Percentiles rank a stretch among this genome's conserved stretches.
phyloP scores from a whole-genome alignment of 1,140 invertebrate species.

The Meteorus sp. region DNA sequence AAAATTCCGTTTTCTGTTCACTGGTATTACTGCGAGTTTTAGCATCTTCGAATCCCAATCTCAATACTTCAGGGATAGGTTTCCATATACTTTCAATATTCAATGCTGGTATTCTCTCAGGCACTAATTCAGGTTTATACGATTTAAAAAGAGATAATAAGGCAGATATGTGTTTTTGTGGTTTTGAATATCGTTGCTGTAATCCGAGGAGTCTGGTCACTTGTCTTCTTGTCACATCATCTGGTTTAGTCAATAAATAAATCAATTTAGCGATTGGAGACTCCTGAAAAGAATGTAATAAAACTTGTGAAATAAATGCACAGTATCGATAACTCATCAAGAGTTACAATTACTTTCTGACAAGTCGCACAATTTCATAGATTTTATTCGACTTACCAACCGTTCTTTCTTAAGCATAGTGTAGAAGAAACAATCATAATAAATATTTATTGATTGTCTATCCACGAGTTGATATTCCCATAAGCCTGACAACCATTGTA shows the following conservation, averaged over 20 bases:
- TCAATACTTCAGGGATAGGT: slow-evolving; percentile 43
- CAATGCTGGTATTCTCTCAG: slow-evolving; percentile 48
- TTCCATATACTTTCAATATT: slow-evolving; percentile 53
- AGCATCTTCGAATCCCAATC: slow-evolving; percentile 41
- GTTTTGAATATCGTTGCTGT: slow-evolving; percentile 30
- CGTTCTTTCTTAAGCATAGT: slow-evolving; percentile 38
- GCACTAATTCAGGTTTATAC: slow-evolving; percentile 56
- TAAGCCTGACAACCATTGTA: slow-evolving; percentile 50
- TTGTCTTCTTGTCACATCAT: slow-evolving; percentile 51
- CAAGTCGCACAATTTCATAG: slow-evolving; percentile 41
- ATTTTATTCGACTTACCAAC: too few species aligned
- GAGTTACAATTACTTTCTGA: not conserved
- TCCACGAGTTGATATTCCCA: slow-evolving; percentile 47
- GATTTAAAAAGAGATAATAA: slow-evolving; percentile 55
- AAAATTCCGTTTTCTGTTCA: slow-evolving; percentile 21
- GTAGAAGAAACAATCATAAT: slow-evolving; percentile 47
- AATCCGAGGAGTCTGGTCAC: slow-evolving; percentile 39
- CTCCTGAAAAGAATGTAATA: slow-evolving; percentile 34
- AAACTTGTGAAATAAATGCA: slow-evolving; percentile 20
- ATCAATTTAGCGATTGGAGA: slow-evolving; percentile 43
- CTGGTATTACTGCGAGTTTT: slow-evolving; percentile 33
- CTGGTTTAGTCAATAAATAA: slow-evolving; percentile 51
- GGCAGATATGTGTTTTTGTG: slow-evolving; percentile 43
- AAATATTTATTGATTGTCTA: slow-evolving; percentile 42
- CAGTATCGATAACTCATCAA: not conserved